A percentile compares a stretch with the other conserved stretches of the same genome.
These are phyloP conservation scores for Felis chaus DNA, from an alignment of 2,113 vertebrate genomes.

Conservation along the genomic window DNA sequence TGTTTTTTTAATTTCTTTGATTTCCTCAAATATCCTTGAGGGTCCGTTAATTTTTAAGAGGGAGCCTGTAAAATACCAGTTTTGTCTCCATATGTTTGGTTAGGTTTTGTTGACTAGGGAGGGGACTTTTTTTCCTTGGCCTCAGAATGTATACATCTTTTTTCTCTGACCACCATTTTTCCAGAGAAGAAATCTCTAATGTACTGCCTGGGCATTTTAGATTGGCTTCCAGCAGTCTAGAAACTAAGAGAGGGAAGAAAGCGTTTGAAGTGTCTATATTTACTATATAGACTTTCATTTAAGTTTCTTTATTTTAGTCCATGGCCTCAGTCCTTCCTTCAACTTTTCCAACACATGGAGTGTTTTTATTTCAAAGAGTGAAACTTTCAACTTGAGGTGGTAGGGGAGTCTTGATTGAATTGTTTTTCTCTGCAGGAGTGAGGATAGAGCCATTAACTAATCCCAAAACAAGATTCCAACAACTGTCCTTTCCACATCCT, in stretches of 20 bases:
- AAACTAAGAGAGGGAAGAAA: background rate
- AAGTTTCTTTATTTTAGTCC: background rate
- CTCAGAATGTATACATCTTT: background rate
- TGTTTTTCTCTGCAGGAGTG: background rate
- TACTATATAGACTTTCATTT: background rate
- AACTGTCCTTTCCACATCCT: background rate
- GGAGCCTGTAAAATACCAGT: background rate
- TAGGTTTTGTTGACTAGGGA: background rate
- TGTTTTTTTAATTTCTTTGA: background rate
- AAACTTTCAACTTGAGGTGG: background rate
- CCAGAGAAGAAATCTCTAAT: background rate
- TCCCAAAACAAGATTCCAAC: background rate
- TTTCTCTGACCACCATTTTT: background rate
- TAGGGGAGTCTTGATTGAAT: background rate
- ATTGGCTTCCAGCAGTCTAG: background rate
- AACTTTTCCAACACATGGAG: background rate
- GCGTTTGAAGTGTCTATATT: background rate
- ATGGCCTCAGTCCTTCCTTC: background rate
- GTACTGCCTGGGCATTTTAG: background rate
- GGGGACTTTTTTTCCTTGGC: background rate
- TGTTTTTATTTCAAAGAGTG: background rate
- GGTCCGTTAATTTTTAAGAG: background rate
- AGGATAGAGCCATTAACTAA: background rate
- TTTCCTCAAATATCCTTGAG: background rate
- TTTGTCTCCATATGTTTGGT: background rate